These are phyloP conservation scores for Teleopsis dalmanni DNA, from an alignment of 1,140 invertebrate genomes.

Conservation along the genomic window DNA sequence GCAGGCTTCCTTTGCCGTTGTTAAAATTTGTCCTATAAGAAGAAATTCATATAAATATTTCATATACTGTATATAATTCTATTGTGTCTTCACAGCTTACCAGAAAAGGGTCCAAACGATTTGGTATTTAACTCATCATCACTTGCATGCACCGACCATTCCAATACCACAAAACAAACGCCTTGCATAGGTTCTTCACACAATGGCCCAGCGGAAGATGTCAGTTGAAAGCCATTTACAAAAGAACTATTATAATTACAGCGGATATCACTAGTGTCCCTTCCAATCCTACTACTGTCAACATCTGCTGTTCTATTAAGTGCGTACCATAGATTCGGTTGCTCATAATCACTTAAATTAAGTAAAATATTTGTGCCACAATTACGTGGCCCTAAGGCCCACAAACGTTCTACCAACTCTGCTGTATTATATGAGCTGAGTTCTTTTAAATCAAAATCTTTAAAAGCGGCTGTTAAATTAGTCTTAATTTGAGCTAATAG, in stretches of 20 bases:
- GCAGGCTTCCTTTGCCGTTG: constrained; percentile 82
- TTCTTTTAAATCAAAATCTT: constrained; percentile 26
- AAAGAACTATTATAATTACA: constrained; percentile 69
- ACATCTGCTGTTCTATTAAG: neutral
- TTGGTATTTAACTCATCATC: constrained; percentile 45
- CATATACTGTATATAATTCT: neutral
- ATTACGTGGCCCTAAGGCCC: constrained; percentile 84
- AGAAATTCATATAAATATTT: neutral
- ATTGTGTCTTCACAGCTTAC: constrained; percentile 33
- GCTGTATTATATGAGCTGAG: constrained; percentile 9
- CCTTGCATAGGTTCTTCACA: constrained; percentile 96
- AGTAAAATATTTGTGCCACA: constrained; percentile 84
- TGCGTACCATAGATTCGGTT: constrained; percentile 30
- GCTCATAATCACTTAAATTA: constrained; percentile 58
- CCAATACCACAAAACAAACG: constrained; percentile 81
- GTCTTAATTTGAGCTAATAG: constrained; percentile 49
- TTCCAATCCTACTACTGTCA: constrained; percentile 21
- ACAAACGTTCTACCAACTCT: constrained; percentile 62
- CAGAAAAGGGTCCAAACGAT: constrained; percentile 51
- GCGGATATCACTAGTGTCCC: constrained; percentile 42
- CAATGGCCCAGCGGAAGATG: constrained; percentile 77
- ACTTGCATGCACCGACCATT: constrained; percentile 58
- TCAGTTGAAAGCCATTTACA: constrained; percentile 91
- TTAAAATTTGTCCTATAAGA: constrained; percentile 79
- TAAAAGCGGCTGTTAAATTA: constrained; percentile 57